Base-by-base conservation (phyloP, 2,888 invertebrate genomes). In the Nesidiocoris tenuis region DNA sequence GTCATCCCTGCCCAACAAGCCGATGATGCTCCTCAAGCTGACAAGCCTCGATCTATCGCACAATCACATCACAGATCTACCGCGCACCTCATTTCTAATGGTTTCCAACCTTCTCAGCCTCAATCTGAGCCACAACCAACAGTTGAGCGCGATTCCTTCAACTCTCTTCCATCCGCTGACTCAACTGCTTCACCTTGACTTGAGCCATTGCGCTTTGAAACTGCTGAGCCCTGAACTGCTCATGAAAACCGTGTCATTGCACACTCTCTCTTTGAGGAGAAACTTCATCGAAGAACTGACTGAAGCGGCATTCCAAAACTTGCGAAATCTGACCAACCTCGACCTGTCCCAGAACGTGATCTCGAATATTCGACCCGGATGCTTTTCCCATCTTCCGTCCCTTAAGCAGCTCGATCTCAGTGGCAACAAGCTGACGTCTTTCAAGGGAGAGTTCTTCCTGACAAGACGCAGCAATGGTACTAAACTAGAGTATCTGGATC, bases 401-500 rank as follows among this genome's bases (percentile, higher is more conserved):
- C 87, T 96, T 57, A 89, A 89, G 82, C 87, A 88, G 72, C 84
- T 95, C 71, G 89, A 89, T 79, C 83, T 95, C 3, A 89, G 87
- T 80, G 91, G 91, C 0, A 95, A 96, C 83, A 90, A 90, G 81
- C 83, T 95, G 79, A 90, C 87, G 55, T 90, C 91, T 0, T 93
- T 94, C 83, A 90, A 91, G 84, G 93, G 93, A 1, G 93, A 94
- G 84, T 90, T 91, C 82, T 94, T 94, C 82, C 92, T 93, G 80
- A 93, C 92, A 0, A 78, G 79, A 75, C 77, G 80, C 61, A 80
- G 80, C 66, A 81, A 81, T 72, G 80, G 80, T 16, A 81, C 81
- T 7, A 90, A 91, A 77, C 85, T 95, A 61, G 91, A 93, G 84
- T 86, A 91, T 77, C 85, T 96, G 77, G 93, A 95, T 83, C 87